A percentile compares a stretch with the other conserved stretches of the same genome.
These are phyloP conservation scores for Morinoia aosen DNA, from an alignment of 2,888 invertebrate genomes.

Conservation along the genomic window DNA sequence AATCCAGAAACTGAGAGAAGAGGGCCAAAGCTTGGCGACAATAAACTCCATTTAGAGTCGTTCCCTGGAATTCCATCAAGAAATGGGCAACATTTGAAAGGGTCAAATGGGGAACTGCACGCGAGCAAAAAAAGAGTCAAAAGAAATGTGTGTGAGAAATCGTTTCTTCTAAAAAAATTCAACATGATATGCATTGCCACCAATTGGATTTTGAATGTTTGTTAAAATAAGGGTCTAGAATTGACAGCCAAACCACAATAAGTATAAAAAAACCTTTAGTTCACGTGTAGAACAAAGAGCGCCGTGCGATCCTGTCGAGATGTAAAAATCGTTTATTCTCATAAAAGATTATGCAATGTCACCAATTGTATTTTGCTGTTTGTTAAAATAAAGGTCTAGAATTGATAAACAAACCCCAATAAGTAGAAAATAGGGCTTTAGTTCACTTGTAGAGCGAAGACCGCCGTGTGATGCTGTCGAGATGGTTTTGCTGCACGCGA, in stretches of 20 bases:
- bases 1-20: neutral
- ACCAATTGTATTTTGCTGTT: no score
- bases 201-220: no score
- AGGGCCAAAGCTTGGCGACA: neutral
- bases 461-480: neutral
- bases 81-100: no score
- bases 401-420: neutral
- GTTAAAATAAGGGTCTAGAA: no score
- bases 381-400: no score
- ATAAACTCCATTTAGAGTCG: neutral
- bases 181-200: no score
- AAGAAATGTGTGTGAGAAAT: no score
- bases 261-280: neutral
- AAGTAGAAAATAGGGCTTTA: neutral
- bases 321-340: neutral
- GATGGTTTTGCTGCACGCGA: neutral
- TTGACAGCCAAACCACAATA: neutral
- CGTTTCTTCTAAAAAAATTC: no score
- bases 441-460: neutral
- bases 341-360: no score
- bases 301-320: neutral
- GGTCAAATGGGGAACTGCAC: no score
- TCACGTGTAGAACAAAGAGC: neutral
- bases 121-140: no score
- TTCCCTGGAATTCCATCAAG: neutral